These are phyloP conservation scores for Apteryx owenii DNA, from an alignment of 2,113 vertebrate genomes.

Conservation along the genomic window DNA sequence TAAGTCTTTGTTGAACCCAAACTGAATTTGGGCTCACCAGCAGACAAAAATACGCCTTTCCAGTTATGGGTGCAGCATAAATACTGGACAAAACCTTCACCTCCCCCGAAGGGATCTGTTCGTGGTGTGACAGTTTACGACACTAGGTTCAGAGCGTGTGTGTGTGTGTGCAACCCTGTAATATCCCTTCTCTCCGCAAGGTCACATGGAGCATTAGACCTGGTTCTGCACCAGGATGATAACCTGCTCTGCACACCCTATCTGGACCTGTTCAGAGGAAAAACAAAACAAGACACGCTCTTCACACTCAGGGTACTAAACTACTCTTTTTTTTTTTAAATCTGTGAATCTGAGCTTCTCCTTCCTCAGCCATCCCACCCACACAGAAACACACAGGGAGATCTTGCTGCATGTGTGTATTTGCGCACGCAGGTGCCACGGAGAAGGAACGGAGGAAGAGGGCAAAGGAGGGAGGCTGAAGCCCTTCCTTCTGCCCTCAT, in stretches of 20 bases:
- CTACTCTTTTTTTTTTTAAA: background rate
- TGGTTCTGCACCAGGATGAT: background rate
- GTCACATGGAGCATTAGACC: background rate
- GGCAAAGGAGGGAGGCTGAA: background rate
- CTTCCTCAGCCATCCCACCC: background rate
- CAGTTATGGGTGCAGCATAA: background rate
- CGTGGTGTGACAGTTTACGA: fast-evolving
- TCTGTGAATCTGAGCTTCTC: background rate
- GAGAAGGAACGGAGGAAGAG: background rate
- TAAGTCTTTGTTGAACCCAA: background rate
- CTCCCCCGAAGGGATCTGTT: background rate
- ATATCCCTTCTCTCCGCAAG: background rate
- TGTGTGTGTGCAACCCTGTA: background rate
- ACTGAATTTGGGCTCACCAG: background rate
- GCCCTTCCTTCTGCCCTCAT: background rate
- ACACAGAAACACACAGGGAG: fast-evolving
- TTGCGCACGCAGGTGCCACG: background rate
- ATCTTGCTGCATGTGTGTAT: background rate
- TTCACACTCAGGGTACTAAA: background rate
- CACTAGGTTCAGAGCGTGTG: no score
- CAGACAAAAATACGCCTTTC: background rate
- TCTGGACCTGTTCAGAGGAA: background rate
- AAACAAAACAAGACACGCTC: background rate
- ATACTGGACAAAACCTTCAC: background rate
- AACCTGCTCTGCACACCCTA: background rate